A percentile compares a stretch with the other conserved stretches of the same genome.
These are phyloP conservation scores for Eleutherodactylus coqui DNA, from an alignment of 2,797 vertebrate species.

Conservation along the genomic window DNA sequence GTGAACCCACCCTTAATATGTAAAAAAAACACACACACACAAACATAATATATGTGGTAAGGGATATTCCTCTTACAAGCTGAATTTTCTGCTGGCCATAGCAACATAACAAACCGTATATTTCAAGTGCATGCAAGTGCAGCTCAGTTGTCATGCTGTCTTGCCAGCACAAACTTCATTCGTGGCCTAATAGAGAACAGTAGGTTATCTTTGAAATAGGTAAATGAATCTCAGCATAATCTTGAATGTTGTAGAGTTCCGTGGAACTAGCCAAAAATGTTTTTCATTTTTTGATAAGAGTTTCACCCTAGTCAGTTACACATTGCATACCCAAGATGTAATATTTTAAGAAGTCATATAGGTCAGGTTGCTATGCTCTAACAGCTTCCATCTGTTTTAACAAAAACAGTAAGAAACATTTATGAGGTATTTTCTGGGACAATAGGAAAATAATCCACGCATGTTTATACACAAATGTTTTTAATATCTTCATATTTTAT, in stretches of 20 bases:
- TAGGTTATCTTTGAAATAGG: too few relatives aligned
- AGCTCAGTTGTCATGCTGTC: too few relatives aligned
- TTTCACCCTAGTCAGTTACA: not conserved
- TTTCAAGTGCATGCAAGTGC: too few relatives aligned
- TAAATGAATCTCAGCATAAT: too few relatives aligned
- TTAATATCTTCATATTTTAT: not conserved
- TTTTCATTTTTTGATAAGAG: not conserved
- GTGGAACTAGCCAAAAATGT: not conserved
- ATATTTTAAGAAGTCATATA: not conserved
- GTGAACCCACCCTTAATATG: too few relatives aligned
- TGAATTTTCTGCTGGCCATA: too few relatives aligned
- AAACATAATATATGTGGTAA: too few relatives aligned
- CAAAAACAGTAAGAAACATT: constrained; percentile 1
- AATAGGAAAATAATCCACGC: not conserved
- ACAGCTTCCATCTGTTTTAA: constrained; percentile 9
- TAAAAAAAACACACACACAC: too few relatives aligned
- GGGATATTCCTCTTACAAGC: too few relatives aligned
- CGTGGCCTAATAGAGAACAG: not conserved
- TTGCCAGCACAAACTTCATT: not conserved
- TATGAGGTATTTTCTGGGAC: not conserved
- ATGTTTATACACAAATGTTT: not conserved
- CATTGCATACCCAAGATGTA: not conserved
- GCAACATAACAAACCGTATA: too few relatives aligned
- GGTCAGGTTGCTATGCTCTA: not conserved
- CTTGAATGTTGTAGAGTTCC: not conserved